These are phyloP conservation scores for Mycogona germanica DNA, from an alignment of 2,888 invertebrate species.

Conservation along the genomic window DNA sequence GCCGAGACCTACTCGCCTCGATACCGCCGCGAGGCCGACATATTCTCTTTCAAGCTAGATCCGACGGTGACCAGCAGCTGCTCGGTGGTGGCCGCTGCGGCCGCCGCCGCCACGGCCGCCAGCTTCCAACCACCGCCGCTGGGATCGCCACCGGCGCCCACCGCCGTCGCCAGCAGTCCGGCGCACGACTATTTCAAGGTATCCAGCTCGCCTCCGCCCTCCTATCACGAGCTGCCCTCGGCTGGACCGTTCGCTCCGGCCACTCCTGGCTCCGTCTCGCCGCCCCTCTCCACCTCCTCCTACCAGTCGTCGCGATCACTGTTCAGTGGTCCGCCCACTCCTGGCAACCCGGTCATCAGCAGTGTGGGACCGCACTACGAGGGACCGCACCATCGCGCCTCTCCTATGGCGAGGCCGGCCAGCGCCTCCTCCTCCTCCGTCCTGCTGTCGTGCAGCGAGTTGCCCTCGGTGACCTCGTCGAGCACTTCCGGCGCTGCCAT, in stretches of 20 bases:
- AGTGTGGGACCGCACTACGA: too few species aligned
- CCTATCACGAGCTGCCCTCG: constrained; percentile 1
- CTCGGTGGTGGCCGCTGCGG: constrained; percentile 31
- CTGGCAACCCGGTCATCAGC: too few species aligned
- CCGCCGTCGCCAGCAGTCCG: constrained; percentile 14
- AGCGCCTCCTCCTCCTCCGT: neutral
- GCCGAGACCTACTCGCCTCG: constrained; percentile 40
- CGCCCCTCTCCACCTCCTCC: neutral
- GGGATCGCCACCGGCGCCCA: constrained; percentile 10
- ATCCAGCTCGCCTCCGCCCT: constrained; percentile 12
- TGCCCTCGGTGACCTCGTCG: too few species aligned
- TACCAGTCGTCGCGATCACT: neutral
- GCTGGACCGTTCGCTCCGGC: neutral
- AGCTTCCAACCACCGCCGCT: constrained; percentile 2
- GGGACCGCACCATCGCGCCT: too few species aligned
- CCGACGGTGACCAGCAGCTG: constrained; percentile 28
- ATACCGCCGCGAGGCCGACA: constrained; percentile 56
- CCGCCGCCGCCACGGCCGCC: constrained; percentile 13
- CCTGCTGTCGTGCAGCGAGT: neutral
- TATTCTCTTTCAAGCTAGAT: constrained; percentile 36
- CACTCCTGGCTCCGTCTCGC: neutral
- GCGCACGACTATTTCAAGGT: constrained; percentile 18
- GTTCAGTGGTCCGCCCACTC: neutral
- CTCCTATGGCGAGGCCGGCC: neutral
- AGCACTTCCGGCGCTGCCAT: too few species aligned